Percentiles rank a stretch among this genome's conserved stretches.
These are phyloP conservation scores for Tauraco hartlaubi DNA, from an alignment of 2,797 vertebrate species.

Conservation along the genomic window DNA sequence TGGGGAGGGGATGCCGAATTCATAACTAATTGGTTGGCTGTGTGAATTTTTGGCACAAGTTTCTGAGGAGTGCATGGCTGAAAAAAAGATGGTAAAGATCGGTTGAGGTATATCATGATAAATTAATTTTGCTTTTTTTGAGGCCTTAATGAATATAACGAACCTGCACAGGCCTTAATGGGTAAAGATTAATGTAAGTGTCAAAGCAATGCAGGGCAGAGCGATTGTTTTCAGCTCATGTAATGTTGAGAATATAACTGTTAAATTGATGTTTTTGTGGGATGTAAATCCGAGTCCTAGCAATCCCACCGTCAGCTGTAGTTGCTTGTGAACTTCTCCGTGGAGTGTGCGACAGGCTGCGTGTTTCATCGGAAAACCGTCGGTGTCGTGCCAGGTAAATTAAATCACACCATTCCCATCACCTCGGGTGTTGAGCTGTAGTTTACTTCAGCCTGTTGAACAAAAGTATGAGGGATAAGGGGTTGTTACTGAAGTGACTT, in stretches of 20 bases:
- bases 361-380: background rate
- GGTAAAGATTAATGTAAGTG: background rate
- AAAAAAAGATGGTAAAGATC: background rate
- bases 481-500: background rate
- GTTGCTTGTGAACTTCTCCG: background rate
- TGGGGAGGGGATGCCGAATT: background rate
- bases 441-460: background rate
- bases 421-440: background rate
- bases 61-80: constrained; percentile 16
- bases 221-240: background rate
- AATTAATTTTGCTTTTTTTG: background rate
- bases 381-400: background rate
- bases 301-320: background rate
- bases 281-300: background rate
- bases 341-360: background rate
- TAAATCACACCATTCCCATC: background rate
- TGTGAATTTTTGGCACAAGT: constrained; percentile 14
- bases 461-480: background rate
- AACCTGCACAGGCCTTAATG: constrained; percentile 52
- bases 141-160: constrained; percentile 52
- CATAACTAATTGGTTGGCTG: background rate
- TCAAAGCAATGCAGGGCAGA: background rate
- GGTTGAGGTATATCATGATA: background rate
- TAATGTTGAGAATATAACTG: background rate
- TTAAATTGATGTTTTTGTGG: background rate